Evolutionary conservation across 2,888 invertebrate species (phyloP).

Genomic region (Eucriotettix oculatus): DNA sequence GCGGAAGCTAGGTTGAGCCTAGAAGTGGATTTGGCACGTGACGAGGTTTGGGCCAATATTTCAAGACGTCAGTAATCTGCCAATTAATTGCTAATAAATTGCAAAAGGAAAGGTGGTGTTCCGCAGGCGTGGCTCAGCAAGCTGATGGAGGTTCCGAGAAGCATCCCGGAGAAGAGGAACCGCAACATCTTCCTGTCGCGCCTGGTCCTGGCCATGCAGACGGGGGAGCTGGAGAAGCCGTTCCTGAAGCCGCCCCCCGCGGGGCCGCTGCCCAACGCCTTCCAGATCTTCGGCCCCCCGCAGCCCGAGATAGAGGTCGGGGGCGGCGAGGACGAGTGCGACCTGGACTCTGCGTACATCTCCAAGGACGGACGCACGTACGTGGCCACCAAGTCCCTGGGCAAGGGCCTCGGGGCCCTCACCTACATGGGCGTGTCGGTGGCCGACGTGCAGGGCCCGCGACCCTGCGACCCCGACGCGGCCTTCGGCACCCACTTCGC

Average conservation of each 20-base stretch:
- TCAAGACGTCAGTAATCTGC: too few relatives aligned
- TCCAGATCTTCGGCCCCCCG: conserved; percentile 21
- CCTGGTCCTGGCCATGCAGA: conserved; percentile 27
- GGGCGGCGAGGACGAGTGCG: not conserved
- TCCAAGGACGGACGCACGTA: not conserved
- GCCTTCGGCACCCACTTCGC: too few relatives aligned
- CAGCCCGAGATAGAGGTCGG: conserved; percentile 4
- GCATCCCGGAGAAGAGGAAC: conserved; percentile 24
- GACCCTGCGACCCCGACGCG: too few relatives aligned
- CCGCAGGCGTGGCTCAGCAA: conserved; percentile 26
- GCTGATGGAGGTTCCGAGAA: conserved; percentile 22
- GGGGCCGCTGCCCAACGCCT: conserved; percentile 23
- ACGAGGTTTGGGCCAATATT: too few relatives aligned
- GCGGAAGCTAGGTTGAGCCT: too few relatives aligned
- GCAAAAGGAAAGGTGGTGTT: not conserved
- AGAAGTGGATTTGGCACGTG: too few relatives aligned
- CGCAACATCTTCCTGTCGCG: conserved; percentile 29
- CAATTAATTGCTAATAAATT: too few relatives aligned
- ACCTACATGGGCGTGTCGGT: not conserved
- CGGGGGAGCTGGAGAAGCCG: conserved; percentile 22
- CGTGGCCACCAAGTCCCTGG: not conserved
- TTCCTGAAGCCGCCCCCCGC: conserved; percentile 23
- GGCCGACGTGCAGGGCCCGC: not conserved
- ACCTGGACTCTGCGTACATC: not conserved
- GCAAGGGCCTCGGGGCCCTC: not conserved